Percentiles rank a stretch among this genome's conserved stretches.
These are phyloP conservation scores for Nasonia longicornis DNA, from an alignment of 1,140 invertebrate genomes.

Conservation along the genomic window DNA sequence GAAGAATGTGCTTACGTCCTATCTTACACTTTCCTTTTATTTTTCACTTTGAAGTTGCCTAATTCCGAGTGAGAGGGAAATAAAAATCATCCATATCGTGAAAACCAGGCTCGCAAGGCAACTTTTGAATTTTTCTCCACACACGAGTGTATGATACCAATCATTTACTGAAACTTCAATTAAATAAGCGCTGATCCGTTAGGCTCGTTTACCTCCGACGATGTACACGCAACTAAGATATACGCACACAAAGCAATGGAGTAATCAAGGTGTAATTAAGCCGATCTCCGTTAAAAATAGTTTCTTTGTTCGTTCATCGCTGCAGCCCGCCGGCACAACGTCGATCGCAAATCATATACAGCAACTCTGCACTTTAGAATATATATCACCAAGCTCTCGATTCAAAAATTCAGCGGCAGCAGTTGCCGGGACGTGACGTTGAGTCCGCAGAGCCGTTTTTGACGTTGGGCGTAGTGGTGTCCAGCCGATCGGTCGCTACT, in stretches of 20 bases:
- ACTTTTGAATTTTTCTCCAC: background rate
- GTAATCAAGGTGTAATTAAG: conserved; percentile 16
- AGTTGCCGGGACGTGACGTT: background rate
- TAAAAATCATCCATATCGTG: too few relatives aligned
- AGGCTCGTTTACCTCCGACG: background rate
- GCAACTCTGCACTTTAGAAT: background rate
- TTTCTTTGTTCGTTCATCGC: background rate
- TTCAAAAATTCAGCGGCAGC: background rate
- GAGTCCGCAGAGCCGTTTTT: background rate
- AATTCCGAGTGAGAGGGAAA: background rate
- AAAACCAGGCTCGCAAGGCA: background rate
- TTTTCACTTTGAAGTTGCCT: conserved; percentile 17
- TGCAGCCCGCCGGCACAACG: background rate
- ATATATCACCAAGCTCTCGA: background rate
- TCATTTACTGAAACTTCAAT: background rate
- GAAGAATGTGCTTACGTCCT: conserved; percentile 16
- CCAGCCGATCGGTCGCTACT: conserved; percentile 58
- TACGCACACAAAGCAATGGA: background rate
- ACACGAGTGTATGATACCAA: background rate
- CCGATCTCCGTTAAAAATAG: conserved; percentile 34
- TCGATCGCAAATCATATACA: background rate
- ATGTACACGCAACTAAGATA: background rate
- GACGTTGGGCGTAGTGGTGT: background rate
- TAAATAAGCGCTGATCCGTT: background rate
- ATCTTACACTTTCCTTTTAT: conserved; percentile 32